A percentile compares a stretch with the other conserved stretches of the same genome.
Conservation (phyloP, 2,113 vertebrate genomes). For the Ameiurus melas region DNA sequence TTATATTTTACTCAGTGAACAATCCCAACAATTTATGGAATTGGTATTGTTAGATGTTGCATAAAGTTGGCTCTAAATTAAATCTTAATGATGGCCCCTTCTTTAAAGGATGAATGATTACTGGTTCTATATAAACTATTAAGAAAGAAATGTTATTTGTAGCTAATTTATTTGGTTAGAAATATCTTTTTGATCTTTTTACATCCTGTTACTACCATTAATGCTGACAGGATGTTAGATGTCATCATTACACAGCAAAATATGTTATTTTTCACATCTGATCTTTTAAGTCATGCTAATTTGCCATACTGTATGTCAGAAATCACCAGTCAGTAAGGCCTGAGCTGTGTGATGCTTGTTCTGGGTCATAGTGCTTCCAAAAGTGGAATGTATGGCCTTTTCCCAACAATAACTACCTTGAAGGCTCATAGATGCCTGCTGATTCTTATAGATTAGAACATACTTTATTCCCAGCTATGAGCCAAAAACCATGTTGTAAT, state of each 20-base stretch:
- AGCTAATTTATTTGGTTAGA: background rate
- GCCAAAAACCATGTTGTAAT: constrained; percentile 2
- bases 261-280: background rate
- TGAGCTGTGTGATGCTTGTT: background rate
- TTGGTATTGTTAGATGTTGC: background rate
- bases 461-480: background rate
- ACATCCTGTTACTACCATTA: background rate
- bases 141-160: background rate
- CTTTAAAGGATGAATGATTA: background rate
- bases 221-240: background rate
- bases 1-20: no score
- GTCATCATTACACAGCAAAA: background rate
- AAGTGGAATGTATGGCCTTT: background rate
- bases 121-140: no score
- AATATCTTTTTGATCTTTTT: background rate
- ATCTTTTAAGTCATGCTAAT: background rate
- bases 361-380: background rate
- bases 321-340: background rate
- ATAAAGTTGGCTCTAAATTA: background rate
- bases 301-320: background rate
- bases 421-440: constrained; percentile 9
- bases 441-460: constrained; percentile 1
- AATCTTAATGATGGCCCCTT: no score
- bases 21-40: no score
- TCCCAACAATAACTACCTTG: constrained; percentile 4